These are phyloP conservation scores for Aradophagus sp. DNA, from an alignment of 1,140 invertebrate species.

Conservation along the genomic window DNA sequence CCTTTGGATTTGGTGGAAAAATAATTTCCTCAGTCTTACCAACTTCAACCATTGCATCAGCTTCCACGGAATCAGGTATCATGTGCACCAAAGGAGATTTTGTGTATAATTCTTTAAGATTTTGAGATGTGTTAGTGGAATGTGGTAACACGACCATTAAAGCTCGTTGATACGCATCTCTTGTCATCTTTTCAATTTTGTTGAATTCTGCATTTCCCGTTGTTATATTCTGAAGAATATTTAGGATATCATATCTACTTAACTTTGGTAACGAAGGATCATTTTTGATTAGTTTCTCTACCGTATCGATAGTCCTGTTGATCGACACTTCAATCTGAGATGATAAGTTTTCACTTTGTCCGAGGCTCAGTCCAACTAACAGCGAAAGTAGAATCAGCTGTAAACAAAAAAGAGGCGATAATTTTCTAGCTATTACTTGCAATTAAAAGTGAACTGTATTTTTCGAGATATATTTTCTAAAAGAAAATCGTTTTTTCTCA, in stretches of 20 bases:
- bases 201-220: slow-evolving; percentile 71
- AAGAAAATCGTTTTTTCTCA: no score
- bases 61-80: slow-evolving; percentile 61
- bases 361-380: slow-evolving; percentile 61
- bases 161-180: slow-evolving; percentile 74
- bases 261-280: slow-evolving; percentile 77
- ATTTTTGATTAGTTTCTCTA: slow-evolving; percentile 76
- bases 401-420: slow-evolving; percentile 19
- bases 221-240: slow-evolving; percentile 78
- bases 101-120: slow-evolving; percentile 75
- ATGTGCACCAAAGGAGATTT: slow-evolving; percentile 76
- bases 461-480: no score
- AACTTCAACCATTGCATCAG: slow-evolving; percentile 25
- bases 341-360: slow-evolving; percentile 57
- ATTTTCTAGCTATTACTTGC: no score
- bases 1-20: slow-evolving; percentile 43
- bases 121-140: slow-evolving; percentile 69
- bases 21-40: slow-evolving; percentile 49
- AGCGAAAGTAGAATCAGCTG: slow-evolving; percentile 64
- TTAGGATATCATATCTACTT: slow-evolving; percentile 77
- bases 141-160: slow-evolving; percentile 77
- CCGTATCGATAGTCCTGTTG: slow-evolving; percentile 78
- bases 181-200: slow-evolving; percentile 67
- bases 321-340: slow-evolving; percentile 70
- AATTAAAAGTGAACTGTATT: no score